Percentiles rank a stretch among this genome's conserved stretches.
Evolutionary conservation across 2,113 vertebrate genomes (phyloP).

Genomic region (Caracal caracal): DNA sequence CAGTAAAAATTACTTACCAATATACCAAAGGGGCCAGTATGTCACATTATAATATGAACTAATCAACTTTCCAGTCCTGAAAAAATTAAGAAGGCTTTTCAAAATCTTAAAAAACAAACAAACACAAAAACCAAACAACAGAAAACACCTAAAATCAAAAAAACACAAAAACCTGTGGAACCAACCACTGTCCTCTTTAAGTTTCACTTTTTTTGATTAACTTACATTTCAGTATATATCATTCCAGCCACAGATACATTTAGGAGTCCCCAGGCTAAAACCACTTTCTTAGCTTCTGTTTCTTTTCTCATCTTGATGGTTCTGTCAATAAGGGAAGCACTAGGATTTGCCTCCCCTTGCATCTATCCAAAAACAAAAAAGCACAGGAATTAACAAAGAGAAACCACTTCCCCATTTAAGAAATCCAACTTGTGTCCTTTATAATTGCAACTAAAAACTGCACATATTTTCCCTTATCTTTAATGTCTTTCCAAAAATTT

Average conservation of each 20-base stretch:
- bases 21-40: slow-evolving; percentile 96
- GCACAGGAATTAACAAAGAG: not conserved
- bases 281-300: slow-evolving; percentile 91
- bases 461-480: not conserved
- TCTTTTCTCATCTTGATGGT: slow-evolving; percentile 95
- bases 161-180: not conserved
- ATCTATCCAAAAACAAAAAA: slow-evolving; percentile 83
- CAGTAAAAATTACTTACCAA: slow-evolving; percentile 89
- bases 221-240: slow-evolving; percentile 97
- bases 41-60: slow-evolving; percentile 94
- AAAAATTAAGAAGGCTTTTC: slow-evolving; percentile 43
- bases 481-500: not conserved
- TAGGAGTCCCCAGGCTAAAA: slow-evolving; percentile 95
- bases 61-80: slow-evolving; percentile 94
- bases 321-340: slow-evolving; percentile 90
- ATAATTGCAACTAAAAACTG: not conserved
- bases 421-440: not conserved
- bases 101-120: not conserved
- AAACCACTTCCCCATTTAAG: not conserved
- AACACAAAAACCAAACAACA: not conserved
- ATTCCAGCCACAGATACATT: slow-evolving; percentile 95
- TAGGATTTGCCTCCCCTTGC: slow-evolving; percentile 82
- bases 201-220: not conserved
- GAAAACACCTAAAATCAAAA: slow-evolving; percentile 1
- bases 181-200: not conserved